Evolutionary conservation across 2,888 invertebrate genomes (phyloP).

Genomic region (Meloe dianella): DNA sequence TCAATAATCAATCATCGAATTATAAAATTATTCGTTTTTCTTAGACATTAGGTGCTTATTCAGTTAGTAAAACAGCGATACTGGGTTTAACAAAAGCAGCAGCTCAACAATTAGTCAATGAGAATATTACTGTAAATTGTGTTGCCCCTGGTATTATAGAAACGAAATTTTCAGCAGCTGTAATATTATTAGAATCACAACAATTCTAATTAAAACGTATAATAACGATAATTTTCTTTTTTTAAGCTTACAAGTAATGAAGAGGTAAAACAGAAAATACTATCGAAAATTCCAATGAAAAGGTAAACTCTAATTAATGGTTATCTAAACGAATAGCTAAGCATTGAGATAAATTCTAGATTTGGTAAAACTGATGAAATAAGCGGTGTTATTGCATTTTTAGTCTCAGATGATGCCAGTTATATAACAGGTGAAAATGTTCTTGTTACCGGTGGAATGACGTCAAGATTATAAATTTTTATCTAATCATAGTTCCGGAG

Average conservation of each 20-base stretch:
- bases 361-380: constrained; percentile 69
- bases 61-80: constrained; percentile 90
- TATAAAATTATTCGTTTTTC: constrained; percentile 9
- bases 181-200: background rate
- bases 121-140: constrained; percentile 90
- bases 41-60: constrained; percentile 85
- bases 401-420: constrained; percentile 72
- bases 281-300: constrained; percentile 58
- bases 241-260: constrained; percentile 47
- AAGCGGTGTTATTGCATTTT: constrained; percentile 69
- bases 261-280: constrained; percentile 49
- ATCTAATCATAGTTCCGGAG: no score
- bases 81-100: constrained; percentile 84
- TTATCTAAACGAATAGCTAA: background rate
- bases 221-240: background rate
- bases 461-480: constrained; percentile 66
- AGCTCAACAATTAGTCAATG: constrained; percentile 73
- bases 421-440: constrained; percentile 78
- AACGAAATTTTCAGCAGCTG: constrained; percentile 72
- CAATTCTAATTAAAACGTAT: background rate
- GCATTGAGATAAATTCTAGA: constrained; percentile 44
- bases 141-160: constrained; percentile 90
- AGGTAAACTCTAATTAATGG: constrained; percentile 55
- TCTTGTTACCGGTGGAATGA: constrained; percentile 69
- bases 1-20: background rate